Evolutionary conservation across 2,888 invertebrate genomes (phyloP).

Genomic region (Pherbina coryleti): DNA sequence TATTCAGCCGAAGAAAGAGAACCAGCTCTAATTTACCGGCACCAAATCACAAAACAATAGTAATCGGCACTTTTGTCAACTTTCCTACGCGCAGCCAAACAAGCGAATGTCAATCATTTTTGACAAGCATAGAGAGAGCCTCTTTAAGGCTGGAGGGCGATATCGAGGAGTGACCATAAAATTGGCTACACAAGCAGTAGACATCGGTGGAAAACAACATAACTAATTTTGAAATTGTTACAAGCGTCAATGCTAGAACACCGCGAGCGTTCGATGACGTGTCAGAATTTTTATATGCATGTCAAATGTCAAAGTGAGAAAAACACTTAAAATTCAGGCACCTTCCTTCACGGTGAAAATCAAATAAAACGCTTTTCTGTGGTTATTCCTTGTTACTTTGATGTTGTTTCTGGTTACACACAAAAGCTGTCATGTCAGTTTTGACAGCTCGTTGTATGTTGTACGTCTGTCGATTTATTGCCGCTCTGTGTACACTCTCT

Average conservation of each 20-base stretch:
- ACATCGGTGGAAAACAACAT: conserved; percentile 20
- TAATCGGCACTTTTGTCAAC: conserved; percentile 53
- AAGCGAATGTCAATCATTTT: conserved; percentile 55
- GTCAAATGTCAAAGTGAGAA: conserved; percentile 60
- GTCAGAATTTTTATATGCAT: conserved; percentile 69
- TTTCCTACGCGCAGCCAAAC: conserved; percentile 32
- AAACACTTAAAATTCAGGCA: background rate
- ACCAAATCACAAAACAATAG: conserved; percentile 21
- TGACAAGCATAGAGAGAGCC: conserved; percentile 42
- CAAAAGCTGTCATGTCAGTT: conserved; percentile 62
- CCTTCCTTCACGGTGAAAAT: background rate
- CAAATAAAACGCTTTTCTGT: background rate
- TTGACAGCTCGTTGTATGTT: conserved; percentile 55
- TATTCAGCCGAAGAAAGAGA: conserved; percentile 2
- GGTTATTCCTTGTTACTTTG: conserved; percentile 14
- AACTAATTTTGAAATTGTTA: conserved; percentile 25
- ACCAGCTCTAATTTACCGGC: conserved; percentile 10
- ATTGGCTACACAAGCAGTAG: background rate
- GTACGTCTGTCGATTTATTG: conserved; percentile 35
- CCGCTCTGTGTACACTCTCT: background rate
- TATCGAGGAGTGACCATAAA: conserved; percentile 20
- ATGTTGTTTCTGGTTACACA: conserved; percentile 29
- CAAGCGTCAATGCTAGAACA: conserved; percentile 9
- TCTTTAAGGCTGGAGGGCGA: conserved; percentile 45
- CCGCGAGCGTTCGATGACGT: conserved; percentile 63